phyloP scores from a whole-genome alignment of 2,797 vertebrate species.

The Notamacropus eugenii region DNA sequence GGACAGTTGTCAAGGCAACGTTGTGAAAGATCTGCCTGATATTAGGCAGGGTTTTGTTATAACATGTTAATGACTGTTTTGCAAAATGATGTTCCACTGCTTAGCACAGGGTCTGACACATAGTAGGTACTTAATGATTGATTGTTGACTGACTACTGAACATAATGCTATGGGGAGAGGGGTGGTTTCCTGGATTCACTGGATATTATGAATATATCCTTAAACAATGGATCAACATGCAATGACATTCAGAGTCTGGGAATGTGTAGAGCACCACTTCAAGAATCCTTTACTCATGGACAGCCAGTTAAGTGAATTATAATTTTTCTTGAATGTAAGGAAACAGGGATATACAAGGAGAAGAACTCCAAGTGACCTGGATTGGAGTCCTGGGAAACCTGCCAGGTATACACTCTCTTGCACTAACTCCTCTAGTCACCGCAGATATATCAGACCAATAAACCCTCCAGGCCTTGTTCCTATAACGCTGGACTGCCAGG shows the following conservation, averaged over 20 bases:
- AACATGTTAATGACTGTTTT: not conserved
- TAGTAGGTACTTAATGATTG: not conserved
- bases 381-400: not conserved
- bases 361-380: not conserved
- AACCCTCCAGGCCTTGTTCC: not conserved
- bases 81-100: not conserved
- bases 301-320: not conserved
- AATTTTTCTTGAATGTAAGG: not conserved
- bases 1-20: not conserved
- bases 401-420: not conserved
- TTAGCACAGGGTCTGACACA: not conserved
- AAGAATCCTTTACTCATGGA: not conserved
- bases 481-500: not conserved
- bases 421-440: not conserved
- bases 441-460: not conserved
- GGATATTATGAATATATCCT: not conserved
- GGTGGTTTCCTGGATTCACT: not conserved
- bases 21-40: not conserved
- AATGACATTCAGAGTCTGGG: not conserved
- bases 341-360: not conserved
- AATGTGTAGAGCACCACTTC: not conserved
- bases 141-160: not conserved
- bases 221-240: not conserved
- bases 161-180: not conserved
- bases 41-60: not conserved